Base-by-base conservation (phyloP, 2,888 invertebrate genomes). In the Chamaedrilus cognettii region DNA sequence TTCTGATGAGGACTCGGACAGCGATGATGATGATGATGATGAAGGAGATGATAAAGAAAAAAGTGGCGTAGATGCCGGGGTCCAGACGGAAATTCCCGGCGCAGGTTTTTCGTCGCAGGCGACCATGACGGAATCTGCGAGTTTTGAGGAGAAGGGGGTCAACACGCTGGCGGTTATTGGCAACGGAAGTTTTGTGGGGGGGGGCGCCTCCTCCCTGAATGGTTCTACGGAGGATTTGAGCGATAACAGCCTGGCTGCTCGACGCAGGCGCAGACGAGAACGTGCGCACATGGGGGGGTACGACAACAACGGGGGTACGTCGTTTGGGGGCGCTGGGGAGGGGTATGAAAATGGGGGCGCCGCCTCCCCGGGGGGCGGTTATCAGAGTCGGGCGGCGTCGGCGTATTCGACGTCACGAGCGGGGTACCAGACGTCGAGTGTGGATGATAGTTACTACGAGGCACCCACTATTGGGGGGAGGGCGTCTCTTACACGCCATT, bases 71-170 rank as follows among this genome's bases (percentile, higher is more conserved):
- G 51, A 28, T 3, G 42, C 42, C 42, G 42, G 42, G 19, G 60
- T 28, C 2, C 33, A 60, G 35, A 59, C 68, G 30, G 70, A 71
- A 57, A 72, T n/a, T n/a, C n/a, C n/a, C n/a, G n/a, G n/a, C n/a
- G n/a, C n/a, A n/a, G n/a, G n/a, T n/a, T n/a, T 59, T 61, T 42
- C 49, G n/a, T 71, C 70, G 31, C 64, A 70, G 50, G 50, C 63
- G 50, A 72, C 66, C 19, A 55, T 61, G 65, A 73, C 71, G 4
- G 73, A 73, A n/a, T n/a, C n/a, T n/a, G n/a, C n/a, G n/a, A n/a
- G n/a, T n/a, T n/a, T n/a, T n/a, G 74, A 74, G 50, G 81, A 82
- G 62, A 82, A 80, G 67, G 81, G 77, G 2, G 80, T 81, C 32
- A 75, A 75, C 60, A 75, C 75, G 11, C n/a, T n/a, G n/a, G 32